Conservation (phyloP, 1,140 invertebrate species). For the Archivesica marissinica region DNA sequence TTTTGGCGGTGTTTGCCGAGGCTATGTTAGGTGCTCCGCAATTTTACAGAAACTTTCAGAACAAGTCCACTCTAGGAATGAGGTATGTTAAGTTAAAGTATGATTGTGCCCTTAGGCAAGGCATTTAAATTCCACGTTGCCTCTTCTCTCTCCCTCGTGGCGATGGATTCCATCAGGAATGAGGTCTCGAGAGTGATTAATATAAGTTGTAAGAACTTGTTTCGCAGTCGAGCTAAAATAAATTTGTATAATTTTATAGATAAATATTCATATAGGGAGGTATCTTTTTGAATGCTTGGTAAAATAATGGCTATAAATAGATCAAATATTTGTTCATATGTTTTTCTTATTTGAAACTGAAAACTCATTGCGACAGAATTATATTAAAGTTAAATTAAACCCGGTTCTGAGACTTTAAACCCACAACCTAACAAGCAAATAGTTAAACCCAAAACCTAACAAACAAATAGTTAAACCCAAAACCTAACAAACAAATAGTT, state of each 20-base stretch:
- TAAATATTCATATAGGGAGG: background rate
- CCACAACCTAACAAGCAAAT: no score
- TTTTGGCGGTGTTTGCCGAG: constrained; percentile 97
- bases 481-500: background rate
- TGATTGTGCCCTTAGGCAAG: background rate
- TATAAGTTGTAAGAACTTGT: background rate
- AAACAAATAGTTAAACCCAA: background rate
- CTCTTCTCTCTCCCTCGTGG: background rate
- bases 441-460: background rate
- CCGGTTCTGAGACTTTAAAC: no score
- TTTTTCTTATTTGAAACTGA: no score
- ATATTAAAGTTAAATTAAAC: no score
- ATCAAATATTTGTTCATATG: no score
- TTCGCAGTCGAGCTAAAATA: background rate
- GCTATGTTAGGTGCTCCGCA: constrained; percentile 98
- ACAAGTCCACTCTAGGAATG: constrained; percentile 98
- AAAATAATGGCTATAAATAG: no score
- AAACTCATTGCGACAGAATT: no score
- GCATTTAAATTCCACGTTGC: background rate
- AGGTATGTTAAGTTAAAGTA: constrained; percentile 88
- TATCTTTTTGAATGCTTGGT: no score
- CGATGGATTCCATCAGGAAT: background rate
- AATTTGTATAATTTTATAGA: background rate
- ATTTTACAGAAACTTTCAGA: constrained; percentile 93
- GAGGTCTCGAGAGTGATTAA: background rate